A percentile compares a stretch with the other conserved stretches of the same genome.
phyloP scores from a whole-genome alignment of 1,140 invertebrate genomes.

The Harpegnathos saltator region DNA sequence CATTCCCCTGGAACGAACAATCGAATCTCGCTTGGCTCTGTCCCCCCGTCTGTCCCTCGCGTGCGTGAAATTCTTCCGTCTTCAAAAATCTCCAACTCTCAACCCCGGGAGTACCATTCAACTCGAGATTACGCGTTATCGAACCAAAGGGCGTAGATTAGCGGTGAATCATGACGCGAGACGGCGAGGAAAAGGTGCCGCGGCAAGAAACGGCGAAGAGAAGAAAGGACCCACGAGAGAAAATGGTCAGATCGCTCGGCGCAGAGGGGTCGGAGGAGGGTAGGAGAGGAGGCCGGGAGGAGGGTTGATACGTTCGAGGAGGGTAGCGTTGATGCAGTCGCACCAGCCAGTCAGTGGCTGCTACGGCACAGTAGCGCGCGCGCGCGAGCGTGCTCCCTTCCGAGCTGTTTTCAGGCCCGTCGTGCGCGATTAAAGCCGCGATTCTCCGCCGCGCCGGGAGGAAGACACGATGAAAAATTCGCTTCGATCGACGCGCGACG shows the following conservation, averaged over 20 bases:
- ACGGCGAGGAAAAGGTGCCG: not conserved
- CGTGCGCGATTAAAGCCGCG: not conserved
- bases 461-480: constrained; percentile 57
- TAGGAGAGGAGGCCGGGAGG: constrained; percentile 50
- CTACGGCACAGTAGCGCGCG: constrained; percentile 75
- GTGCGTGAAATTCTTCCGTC: not conserved
- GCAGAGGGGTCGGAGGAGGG: constrained; percentile 3
- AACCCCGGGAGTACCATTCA: not conserved
- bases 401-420: constrained; percentile 27
- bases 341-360: constrained; percentile 78
- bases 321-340: constrained; percentile 78
- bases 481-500: not conserved
- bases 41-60: too few relatives aligned
- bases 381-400: constrained; percentile 66
- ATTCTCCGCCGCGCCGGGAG: not conserved
- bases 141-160: not conserved
- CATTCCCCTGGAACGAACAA: too few relatives aligned
- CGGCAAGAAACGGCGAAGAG: constrained; percentile 14
- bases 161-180: constrained; percentile 11
- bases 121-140: constrained; percentile 7
- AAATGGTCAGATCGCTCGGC: constrained; percentile 35
- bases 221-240: constrained; percentile 38
- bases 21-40: not conserved
- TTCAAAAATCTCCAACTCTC: not conserved
- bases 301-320: constrained; percentile 74